Base-by-base conservation (phyloP, 1,140 invertebrate species). In the Cydia strobilella region DNA sequence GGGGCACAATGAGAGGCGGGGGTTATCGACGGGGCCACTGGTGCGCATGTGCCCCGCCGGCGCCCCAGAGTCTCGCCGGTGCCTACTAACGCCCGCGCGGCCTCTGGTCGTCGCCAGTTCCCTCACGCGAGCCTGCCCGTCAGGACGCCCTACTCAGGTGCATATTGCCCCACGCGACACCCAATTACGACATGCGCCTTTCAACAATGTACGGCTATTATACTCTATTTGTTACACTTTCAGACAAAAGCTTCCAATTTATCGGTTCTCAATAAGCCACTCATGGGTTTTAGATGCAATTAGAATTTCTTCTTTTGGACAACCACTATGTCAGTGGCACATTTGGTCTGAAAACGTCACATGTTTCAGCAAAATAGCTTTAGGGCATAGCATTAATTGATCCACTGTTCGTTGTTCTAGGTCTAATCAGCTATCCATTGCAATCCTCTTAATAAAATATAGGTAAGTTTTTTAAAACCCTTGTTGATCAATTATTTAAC, bases 11-110 rank as follows among this genome's bases (percentile, higher is more conserved):
- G 84, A 89, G 87, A 88, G 87, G 84, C 78, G 85, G 85, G 88
- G 84, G 88, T 84, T 90, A 87, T 90, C 84, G 86, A 84, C 81
- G 82, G 77, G 72, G 82, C 77, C 74, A 74, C 74, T 79, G 72
- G 75, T 86, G 88, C 89, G 89, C 89, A 90, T 90, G 89, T 90
- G 89, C 86, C 79, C 79, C 79, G 74, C 73, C 84, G 90, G 90
- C 90, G 90, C 90, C 89, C 83, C 84, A 76, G 84, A 87, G 90
- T 92, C 89, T 91, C 86, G 83, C 82, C 79, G 84, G 84, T 77
- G 84, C 85, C 84, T 90, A 90, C 86, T 86, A 87, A 92, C 84
- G 79, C 86, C 86, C 84, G 89, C 79, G 82, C 85, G 75, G 77
- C 84, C 84, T 83, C 84, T 82, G 80, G 81, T 75, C 80, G 82